Evolutionary conservation across 2,797 vertebrate species (phyloP), one percentile per base, ranked within the genome.

Genomic region (Otolemur crassicaudatus): DNA sequence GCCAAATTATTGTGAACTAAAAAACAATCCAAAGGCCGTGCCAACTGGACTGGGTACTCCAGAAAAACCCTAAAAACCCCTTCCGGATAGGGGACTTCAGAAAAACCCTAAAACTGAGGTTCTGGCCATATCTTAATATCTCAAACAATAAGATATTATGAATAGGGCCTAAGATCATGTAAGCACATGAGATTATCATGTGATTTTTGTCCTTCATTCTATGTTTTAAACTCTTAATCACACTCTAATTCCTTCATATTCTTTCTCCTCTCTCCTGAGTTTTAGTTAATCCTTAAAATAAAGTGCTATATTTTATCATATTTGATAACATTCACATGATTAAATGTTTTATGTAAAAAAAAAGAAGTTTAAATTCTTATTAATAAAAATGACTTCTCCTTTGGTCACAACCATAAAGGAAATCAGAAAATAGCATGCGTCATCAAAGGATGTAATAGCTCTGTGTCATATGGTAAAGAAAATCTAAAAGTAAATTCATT

Each of bases 271-370:
- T 85, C 27, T 75, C 23, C n/a, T 1, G 20, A 31, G n/a, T 91
- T 75, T 93, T 75, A 46, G 23, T 49, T 75, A 75, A 72, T 79
- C 16, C 34, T 4, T 91, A 60, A 65, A 60, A 31, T 20, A 27
- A 77, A 84, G 72, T 60, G 2, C 43, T 27, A 34, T 31, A 60
- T 40, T 87, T 73, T 34, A 67, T 79, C 56, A 84, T 5, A 20
- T 88, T 91, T 88, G 5, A n/a, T 58, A 88, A 91, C 7, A 91
- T 61, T 93, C 19, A 56, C 22, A 37, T 79, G 84, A 70, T 91
- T 94, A 67, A 73, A 77, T 63, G 19, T 46, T 69, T 83, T 63
- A 83, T 34, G 1, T 76, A 80, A 95, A 96, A 75, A 96, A 75
- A 65, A 43, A 77, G 61, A 46, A 43, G 58, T 70, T 73, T 46